Evolutionary conservation across 2,113 vertebrate genomes (phyloP).

Genomic region (Scophthalmus maximus): DNA sequence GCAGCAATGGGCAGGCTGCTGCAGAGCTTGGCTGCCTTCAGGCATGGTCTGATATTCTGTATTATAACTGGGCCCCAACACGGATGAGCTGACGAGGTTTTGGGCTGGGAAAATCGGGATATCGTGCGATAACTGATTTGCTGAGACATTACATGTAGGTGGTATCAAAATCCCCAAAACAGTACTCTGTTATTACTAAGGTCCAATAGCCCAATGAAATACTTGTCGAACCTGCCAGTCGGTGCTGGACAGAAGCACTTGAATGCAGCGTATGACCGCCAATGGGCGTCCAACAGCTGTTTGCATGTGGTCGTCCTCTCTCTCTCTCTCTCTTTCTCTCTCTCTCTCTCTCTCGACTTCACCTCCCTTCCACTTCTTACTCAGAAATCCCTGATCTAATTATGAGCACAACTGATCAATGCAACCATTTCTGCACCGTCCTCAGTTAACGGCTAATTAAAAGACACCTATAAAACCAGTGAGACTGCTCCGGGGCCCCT

Average conservation of each 20-base stretch:
- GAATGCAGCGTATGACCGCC: background rate
- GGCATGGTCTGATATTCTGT: constrained; percentile 39
- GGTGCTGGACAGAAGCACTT: background rate
- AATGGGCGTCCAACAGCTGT: constrained; percentile 10
- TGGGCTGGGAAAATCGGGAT: constrained; percentile 44
- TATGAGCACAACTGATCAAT: constrained; percentile 72
- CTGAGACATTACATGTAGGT: constrained; percentile 16
- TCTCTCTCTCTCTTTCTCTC: too few relatives aligned
- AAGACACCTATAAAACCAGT: constrained; percentile 59
- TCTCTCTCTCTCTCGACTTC: background rate
- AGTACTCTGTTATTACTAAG: background rate
- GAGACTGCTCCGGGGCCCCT: constrained; percentile 11
- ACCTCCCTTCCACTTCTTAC: constrained; percentile 2
- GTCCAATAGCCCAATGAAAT: background rate
- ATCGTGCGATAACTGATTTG: constrained; percentile 8
- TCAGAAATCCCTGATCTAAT: constrained; percentile 62
- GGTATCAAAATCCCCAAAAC: background rate
- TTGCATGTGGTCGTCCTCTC: constrained; percentile 5
- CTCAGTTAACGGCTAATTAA: constrained; percentile 75
- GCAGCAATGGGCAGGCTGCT: constrained; percentile 24
- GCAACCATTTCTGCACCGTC: constrained; percentile 60
- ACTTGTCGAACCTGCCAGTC: background rate
- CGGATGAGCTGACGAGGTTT: constrained; percentile 37
- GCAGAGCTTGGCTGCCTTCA: constrained; percentile 41
- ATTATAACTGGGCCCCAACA: constrained; percentile 26